Conservation (phyloP, 2,797 vertebrate genomes). For the Protosalanx chinensis region DNA sequence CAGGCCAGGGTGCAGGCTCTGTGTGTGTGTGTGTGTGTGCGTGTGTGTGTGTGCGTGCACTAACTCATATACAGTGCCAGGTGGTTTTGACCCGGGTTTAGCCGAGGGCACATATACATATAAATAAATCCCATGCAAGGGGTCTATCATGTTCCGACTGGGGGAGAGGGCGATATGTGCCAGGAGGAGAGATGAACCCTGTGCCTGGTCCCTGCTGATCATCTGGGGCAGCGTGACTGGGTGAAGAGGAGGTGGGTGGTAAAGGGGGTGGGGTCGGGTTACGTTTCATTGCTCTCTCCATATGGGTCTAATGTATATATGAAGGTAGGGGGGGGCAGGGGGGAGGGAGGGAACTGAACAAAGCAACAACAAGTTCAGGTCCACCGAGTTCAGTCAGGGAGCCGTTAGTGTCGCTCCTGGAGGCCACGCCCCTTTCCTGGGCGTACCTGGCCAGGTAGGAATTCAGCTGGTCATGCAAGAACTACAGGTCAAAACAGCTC, state of each 20-base stretch:
- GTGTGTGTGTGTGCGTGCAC: constrained; percentile 6
- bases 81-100: constrained; percentile 17
- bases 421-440: constrained; percentile 51
- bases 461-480: constrained; percentile 19
- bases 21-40: constrained; percentile 22
- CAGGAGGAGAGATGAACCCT: constrained; percentile 13
- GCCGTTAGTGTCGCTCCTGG: constrained; percentile 37
- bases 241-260: too few relatives aligned
- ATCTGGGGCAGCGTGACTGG: constrained; percentile 26
- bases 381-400: constrained; percentile 44
- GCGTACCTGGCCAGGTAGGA: constrained; percentile 67
- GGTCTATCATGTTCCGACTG: constrained; percentile 37
- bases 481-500: constrained; percentile 52
- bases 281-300: constrained; percentile 21
- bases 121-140: constrained; percentile 35
- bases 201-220: constrained; percentile 13
- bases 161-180: not conserved
- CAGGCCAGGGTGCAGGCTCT: not conserved
- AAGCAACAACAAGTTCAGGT: constrained; percentile 53
- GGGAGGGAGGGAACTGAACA: constrained; percentile 29
- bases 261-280: constrained; percentile 27
- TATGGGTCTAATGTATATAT: constrained; percentile 20
- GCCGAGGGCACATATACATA: not conserved
- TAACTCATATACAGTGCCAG: constrained; percentile 31
- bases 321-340: constrained; percentile 20